Percentiles rank a stretch among this genome's conserved stretches.
These are phyloP conservation scores for Hiodon alosoides DNA, from an alignment of 2,113 vertebrate species.

Conservation along the genomic window DNA sequence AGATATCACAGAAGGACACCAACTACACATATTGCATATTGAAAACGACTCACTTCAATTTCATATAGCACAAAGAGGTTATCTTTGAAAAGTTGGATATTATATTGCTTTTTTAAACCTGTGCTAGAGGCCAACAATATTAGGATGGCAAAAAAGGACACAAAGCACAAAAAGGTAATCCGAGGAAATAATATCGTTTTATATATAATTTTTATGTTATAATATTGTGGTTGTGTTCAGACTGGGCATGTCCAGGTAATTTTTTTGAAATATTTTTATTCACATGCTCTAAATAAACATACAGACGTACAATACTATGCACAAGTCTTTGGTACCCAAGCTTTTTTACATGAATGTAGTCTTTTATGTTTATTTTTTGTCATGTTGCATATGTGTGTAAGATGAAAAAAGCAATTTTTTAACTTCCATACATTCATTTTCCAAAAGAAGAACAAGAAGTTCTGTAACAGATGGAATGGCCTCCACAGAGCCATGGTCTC, in stretches of 20 bases:
- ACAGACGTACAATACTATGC: too few relatives aligned
- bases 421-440: too few relatives aligned
- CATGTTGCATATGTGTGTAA: too few relatives aligned
- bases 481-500: too few relatives aligned
- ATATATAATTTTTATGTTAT: background rate
- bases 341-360: too few relatives aligned
- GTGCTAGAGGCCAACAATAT: conserved; percentile 12
- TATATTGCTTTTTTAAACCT: conserved; percentile 25
- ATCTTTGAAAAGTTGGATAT: conserved; percentile 25
- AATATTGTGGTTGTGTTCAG: conserved; percentile 1
- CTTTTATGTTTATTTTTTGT: too few relatives aligned
- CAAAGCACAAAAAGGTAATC: conserved; percentile 1
- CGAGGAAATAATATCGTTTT: background rate
- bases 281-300: too few relatives aligned
- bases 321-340: too few relatives aligned
- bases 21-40: conserved; percentile 30
- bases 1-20: conserved; percentile 37
- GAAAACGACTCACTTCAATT: conserved; percentile 41
- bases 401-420: too few relatives aligned
- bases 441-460: too few relatives aligned
- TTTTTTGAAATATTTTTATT: background rate
- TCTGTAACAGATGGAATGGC: too few relatives aligned
- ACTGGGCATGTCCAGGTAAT: conserved; percentile 6
- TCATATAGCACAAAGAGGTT: conserved; percentile 32
- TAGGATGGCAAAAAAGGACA: conserved; percentile 9